Evolutionary conservation across 2,113 vertebrate genomes (phyloP).

Genomic region (Condylura cristata): DNA sequence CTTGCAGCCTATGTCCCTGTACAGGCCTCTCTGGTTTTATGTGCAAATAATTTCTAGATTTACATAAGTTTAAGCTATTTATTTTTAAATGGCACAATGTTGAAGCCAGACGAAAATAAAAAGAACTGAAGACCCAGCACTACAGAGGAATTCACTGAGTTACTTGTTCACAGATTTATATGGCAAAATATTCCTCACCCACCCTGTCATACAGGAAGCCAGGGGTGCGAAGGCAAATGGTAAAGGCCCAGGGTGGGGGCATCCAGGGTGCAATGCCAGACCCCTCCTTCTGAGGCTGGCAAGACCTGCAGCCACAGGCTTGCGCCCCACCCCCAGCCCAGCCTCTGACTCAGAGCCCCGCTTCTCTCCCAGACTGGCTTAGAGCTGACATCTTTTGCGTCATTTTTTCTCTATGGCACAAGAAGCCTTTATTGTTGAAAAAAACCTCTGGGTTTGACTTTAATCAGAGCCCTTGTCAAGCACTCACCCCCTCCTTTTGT

Average conservation of each 20-base stretch:
- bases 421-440: conserved; percentile 4
- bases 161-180: conserved; percentile 85
- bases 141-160: conserved; percentile 75
- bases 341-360: background rate
- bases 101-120: conserved; percentile 75
- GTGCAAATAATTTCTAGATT: background rate
- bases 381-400: background rate
- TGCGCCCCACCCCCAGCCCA: background rate
- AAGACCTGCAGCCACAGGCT: background rate
- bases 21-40: background rate
- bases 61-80: conserved; percentile 61
- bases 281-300: background rate
- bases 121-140: conserved; percentile 48
- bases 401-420: background rate
- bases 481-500: background rate
- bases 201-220: conserved; percentile 80
- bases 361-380: background rate
- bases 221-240: background rate
- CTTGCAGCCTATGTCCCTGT: background rate
- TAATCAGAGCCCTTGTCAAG: conserved; percentile 50
- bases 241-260: fast-evolving
- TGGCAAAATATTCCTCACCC: conserved; percentile 80
- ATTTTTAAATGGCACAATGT: conserved; percentile 67
- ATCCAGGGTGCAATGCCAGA: background rate
- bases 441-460: conserved; percentile 29